Conservation (phyloP, 2,888 invertebrate genomes). For the Drosophila putrida region DNA sequence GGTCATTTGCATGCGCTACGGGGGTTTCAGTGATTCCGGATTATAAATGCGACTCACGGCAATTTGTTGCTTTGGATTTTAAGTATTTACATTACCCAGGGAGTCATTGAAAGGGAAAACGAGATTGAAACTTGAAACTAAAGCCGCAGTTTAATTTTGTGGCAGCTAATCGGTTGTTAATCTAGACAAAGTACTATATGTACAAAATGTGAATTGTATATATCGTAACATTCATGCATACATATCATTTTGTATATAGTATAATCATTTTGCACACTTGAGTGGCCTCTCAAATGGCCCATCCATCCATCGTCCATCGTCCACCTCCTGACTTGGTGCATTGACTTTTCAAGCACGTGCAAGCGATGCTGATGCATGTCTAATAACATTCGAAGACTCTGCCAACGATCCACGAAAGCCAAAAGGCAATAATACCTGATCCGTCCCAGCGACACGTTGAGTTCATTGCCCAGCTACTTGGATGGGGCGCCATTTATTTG, state of each 20-base stretch:
- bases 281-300: conserved; percentile 28
- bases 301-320: background rate
- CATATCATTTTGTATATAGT: conserved; percentile 1
- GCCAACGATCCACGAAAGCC: conserved; percentile 12
- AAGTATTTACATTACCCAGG: conserved; percentile 8
- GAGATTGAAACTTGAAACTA: conserved; percentile 29
- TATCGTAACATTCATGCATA: too few relatives aligned
- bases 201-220: background rate
- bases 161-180: conserved; percentile 35
- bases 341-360: conserved; percentile 63
- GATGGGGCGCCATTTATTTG: conserved; percentile 35
- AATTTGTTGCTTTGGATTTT: conserved; percentile 30
- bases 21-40: conserved; percentile 39
- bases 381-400: conserved; percentile 37
- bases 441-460: conserved; percentile 40
- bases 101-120: conserved; percentile 52
- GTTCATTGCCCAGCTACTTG: conserved; percentile 51
- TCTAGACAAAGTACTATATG: background rate
- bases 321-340: conserved; percentile 40
- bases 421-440: conserved; percentile 25
- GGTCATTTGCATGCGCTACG: conserved; percentile 54
- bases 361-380: conserved; percentile 59
- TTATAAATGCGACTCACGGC: conserved; percentile 52
- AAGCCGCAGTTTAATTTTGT: conserved; percentile 8
- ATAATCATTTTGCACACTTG: conserved; percentile 57